These are phyloP conservation scores for Epiblema foenella DNA, from an alignment of 2,888 invertebrate species.

Conservation along the genomic window DNA sequence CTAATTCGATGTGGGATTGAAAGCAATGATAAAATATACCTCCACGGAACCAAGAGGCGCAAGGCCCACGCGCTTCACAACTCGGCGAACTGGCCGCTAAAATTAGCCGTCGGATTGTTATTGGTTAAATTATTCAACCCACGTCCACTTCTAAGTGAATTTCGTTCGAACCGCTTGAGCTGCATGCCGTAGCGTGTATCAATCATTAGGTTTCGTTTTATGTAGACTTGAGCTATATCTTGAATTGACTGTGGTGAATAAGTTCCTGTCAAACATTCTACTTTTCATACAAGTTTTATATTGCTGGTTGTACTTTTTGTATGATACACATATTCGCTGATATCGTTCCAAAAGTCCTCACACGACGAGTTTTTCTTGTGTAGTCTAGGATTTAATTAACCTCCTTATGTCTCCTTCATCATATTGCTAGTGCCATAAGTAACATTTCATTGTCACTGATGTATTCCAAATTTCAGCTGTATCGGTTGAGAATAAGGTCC, in stretches of 20 bases:
- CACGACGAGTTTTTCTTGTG: too few relatives aligned
- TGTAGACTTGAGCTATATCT: neutral
- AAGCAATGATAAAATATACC: neutral
- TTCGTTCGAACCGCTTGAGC: constrained; percentile 72
- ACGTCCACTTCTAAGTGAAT: constrained; percentile 83
- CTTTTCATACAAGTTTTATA: too few relatives aligned
- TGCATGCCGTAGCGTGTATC: constrained; percentile 48
- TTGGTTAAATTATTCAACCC: constrained; percentile 81
- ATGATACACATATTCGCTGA: too few relatives aligned
- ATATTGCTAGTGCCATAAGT: too few relatives aligned
- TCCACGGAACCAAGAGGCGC: constrained; percentile 2
- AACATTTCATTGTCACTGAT: too few relatives aligned
- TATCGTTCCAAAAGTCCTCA: too few relatives aligned
- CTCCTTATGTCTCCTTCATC: too few relatives aligned
- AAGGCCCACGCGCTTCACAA: constrained; percentile 48
- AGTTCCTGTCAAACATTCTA: neutral
- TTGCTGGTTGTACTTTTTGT: too few relatives aligned
- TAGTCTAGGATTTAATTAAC: too few relatives aligned
- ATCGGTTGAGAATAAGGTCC: too few relatives aligned
- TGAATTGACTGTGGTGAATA: neutral
- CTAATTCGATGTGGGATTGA: too few relatives aligned
- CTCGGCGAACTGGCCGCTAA: constrained; percentile 72
- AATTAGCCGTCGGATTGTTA: constrained; percentile 82
- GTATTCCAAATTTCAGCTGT: too few relatives aligned
- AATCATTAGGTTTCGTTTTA: constrained; percentile 34